Evolutionary conservation across 2,113 vertebrate genomes (phyloP).

Genomic region (Stictonetta naevosa): DNA sequence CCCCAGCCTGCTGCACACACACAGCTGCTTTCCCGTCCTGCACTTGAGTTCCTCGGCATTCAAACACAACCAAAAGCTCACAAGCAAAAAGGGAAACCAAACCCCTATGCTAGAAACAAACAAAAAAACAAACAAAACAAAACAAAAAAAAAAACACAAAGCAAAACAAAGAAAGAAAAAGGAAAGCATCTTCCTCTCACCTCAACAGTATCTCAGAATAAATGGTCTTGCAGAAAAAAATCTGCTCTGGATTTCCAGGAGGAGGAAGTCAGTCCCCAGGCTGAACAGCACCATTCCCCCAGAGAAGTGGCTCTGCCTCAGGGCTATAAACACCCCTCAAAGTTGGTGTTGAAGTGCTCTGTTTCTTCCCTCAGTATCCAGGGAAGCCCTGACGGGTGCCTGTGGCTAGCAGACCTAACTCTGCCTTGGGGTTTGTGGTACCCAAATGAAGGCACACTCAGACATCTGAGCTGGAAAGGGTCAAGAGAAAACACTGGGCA

Average conservation of each 20-base stretch:
- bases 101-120: neutral
- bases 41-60: neutral
- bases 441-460: neutral
- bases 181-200: neutral
- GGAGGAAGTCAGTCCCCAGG: too few relatives aligned
- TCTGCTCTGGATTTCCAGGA: too few relatives aligned
- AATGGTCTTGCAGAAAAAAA: too few relatives aligned
- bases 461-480: neutral
- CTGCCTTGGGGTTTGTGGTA: neutral
- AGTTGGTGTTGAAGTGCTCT: too few relatives aligned
- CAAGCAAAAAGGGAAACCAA: slow-evolving; percentile 38
- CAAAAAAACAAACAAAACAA: too few relatives aligned
- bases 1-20: neutral
- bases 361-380: too few relatives aligned
- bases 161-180: too few relatives aligned
- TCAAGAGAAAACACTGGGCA: neutral
- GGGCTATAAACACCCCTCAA: too few relatives aligned
- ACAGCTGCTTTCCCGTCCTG: slow-evolving; percentile 1
- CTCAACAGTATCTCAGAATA: too few relatives aligned
- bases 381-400: neutral
- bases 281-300: too few relatives aligned
- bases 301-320: too few relatives aligned
- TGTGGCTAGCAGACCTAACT: neutral
- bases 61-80: slow-evolving; percentile 28
- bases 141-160: too few relatives aligned